Evolutionary conservation across 1,140 invertebrate genomes (phyloP).

Genomic region (Wiebesia pumilae): DNA sequence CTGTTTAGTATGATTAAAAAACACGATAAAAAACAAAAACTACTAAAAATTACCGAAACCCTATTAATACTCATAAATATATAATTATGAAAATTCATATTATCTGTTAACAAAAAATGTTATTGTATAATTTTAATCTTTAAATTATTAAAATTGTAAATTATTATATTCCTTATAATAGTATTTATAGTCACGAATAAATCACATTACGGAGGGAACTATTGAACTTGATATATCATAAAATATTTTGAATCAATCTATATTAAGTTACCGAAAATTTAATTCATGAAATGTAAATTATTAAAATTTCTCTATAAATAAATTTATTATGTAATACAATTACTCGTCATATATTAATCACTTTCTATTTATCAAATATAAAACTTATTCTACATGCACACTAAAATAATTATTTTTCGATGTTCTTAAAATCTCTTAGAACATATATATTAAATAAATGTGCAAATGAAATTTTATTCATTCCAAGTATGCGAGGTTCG

Average conservation of each 20-base stretch:
- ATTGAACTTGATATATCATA: not conserved
- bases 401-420: conserved; percentile 7
- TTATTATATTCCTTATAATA: not conserved
- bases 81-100: not conserved
- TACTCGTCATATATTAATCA: not conserved
- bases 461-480: not conserved
- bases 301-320: not conserved
- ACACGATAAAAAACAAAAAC: no score
- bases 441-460: conserved; percentile 3
- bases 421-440: not conserved
- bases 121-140: not conserved
- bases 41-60: no score
- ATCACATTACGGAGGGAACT: not conserved
- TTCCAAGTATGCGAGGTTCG: conserved; percentile 26
- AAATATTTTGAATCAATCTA: not conserved
- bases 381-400: not conserved
- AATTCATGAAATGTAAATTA: conserved; percentile 1
- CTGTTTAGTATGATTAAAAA: no score
- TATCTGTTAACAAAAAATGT: not conserved
- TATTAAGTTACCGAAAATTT: not conserved
- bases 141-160: not conserved
- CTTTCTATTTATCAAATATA: conserved; percentile 1
- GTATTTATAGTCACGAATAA: not conserved
- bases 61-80: not conserved
- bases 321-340: not conserved